Base-by-base conservation (phyloP, 1,140 invertebrate species). In the Propsilocerus akamusi region DNA sequence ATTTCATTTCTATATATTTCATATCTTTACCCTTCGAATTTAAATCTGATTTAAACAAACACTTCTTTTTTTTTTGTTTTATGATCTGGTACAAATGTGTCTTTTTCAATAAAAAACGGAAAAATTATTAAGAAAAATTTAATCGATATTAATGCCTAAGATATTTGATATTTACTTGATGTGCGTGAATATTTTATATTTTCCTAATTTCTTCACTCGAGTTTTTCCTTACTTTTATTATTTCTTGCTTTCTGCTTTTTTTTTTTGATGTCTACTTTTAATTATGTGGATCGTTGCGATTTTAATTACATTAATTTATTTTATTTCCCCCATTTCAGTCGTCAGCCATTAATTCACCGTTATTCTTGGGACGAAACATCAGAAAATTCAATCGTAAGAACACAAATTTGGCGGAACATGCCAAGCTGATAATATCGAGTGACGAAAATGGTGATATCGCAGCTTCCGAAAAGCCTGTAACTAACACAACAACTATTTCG, bases 321-420 rank as follows among this genome's bases (percentile, higher is more conserved):
- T 8, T 46, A 17, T 41, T 26, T 50, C 52, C 51, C 48, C 49
- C 52, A 20, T 46, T 46, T 51, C 6, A 17, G 20, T 46, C 25
- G 24, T 60, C 62, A 34, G 55, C 59, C 26, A 58, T 66, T 57
- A 67, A 70, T 54, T 81, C 78, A 57, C 75, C 78, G 17, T 70
- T 80, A 24, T 82, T 80, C 63, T 62, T 83, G 22, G 69, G 69
- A 47, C 70, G 80, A 59, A 81, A 75, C 59, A 62, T 75, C 24
- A 64, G 69, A 41, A 65, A 66, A n/a, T 75, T 51, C 26, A 51
- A 51, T 30, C 47, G 14, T 12, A 17, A 22, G 32, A 22, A 11
- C 8, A 47, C 26, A 30, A 25, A 41, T 20, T 47, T n/a, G n/a
- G 8, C 14, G 24, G n/a, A 50, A 25, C 10, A 26, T 25, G n/a